Base-by-base conservation (phyloP, 2,797 vertebrate species). In the Pseudochirops cupreus region DNA sequence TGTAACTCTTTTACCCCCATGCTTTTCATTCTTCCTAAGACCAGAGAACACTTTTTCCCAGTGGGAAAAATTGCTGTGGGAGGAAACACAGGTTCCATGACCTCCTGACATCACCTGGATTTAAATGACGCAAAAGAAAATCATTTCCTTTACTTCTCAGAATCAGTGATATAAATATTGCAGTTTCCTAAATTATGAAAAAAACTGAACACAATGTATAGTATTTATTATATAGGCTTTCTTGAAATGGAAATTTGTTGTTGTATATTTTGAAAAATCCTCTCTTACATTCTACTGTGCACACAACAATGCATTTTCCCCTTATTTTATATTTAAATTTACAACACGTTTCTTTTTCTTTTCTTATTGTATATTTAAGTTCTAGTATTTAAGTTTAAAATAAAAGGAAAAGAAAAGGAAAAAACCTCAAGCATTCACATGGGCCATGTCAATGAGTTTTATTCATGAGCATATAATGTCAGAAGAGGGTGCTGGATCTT, bases 61-160 rank as follows among this genome's bases (percentile, higher is more conserved):
- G 1, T 58, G 52, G 92, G 46, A 55, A 95, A 94, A 92, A 95
- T 0, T 39, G 56, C 11, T 91, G 94, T 28, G 54, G 53, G 82
- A 95, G 95, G 95, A 97, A 97, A 95, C 53, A 50, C 58, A 92
- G 67, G 59, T 96, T 96, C 93, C 82, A 95, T 93, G 96, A 97
- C 91, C 92, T 97, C 93, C 96, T 95, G 94, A 94, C 95, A 91
- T 97, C 91, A 97, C 97, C 97, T 97, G 94, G 14, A 93, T 54
- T 97, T 93, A 91, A 95, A 95, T 57, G 46, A 82, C 95, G 95
- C 96, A 97, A 56, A 96, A 91, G 91, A 95, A 93, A 74, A 28
- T 29, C 87, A 56, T 97, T 97, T 92, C 96, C 96, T 46, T 97
- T 50, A 90, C 82, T 57, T 59, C 90, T 91, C 89, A 52, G 62